Evolutionary conservation across 2,797 vertebrate genomes (phyloP), one percentile per base, ranked within the genome.

Genomic region (Microctenopoma stevenorrisi): DNA sequence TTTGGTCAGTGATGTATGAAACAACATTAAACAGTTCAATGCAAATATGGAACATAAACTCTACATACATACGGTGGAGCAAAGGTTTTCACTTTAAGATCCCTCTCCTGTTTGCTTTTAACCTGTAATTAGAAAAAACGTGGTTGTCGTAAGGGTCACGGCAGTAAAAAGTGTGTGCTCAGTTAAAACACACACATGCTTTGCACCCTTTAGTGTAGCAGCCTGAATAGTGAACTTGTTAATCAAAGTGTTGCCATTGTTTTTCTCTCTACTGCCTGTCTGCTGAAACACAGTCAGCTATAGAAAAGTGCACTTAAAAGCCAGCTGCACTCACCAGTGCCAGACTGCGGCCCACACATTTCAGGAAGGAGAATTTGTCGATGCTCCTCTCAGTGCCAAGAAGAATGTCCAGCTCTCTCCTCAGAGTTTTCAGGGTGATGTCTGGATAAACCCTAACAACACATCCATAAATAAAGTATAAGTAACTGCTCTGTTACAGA

Each of bases 271-370:
- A 52, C 61, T 61, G 66, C 79, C 64, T 49, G 47, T 42, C 55
- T 3, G 0, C 33, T 73, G 61, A 79, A 74, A 79, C 67, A 80
- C 58, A 82, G 64, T 4, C 76, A 58, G 69, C 65, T 48, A 49
- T 49, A 85, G 61, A 79, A 72, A 64, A 22, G 35, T 12, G 43
- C 65, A 59, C 35, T 79, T 33, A 74, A 85, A 60, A 37, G 59
- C 49, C 67, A 68, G 55, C 62, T 61, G 54, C 56, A 92, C 94
- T 96, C 91, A 98, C 96, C 95, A 98, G 83, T 60, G 94, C 96
- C 90, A 98, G 91, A 72, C 96, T 97, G 84, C 94, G 95, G 16
- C 97, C 97, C 84, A 98, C 93, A 81, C 94, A 96, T 91, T 97
- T 98, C 83, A 97, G 92, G 93, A 98, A 98, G 51, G 73, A 94